Conservation (phyloP, 2,888 invertebrate species). For the Drosophila demipolita region DNA sequence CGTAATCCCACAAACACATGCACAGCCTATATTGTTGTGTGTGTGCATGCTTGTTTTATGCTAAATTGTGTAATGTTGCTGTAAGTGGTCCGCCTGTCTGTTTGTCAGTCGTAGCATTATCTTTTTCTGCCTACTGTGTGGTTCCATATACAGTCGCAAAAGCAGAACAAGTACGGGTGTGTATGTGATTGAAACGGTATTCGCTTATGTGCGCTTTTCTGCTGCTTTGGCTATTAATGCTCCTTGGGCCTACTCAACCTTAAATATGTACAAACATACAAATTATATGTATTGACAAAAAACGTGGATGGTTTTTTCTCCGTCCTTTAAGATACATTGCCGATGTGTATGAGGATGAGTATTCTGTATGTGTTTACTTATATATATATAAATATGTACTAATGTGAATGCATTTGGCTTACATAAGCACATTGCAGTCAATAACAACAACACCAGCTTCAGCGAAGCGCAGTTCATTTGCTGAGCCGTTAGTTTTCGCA, state of each 20-base stretch:
- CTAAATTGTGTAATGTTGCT: slow-evolving; percentile 51
- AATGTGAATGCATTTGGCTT: slow-evolving; percentile 41
- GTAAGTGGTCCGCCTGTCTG: slow-evolving; percentile 5
- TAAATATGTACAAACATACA: not conserved
- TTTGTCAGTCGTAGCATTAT: slow-evolving; percentile 14
- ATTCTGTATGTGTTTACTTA: not conserved
- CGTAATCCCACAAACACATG: slow-evolving; percentile 6
- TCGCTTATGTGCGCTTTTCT: slow-evolving; percentile 10
- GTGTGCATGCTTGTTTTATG: slow-evolving; percentile 28
- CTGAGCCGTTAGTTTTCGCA: slow-evolving; percentile 54
- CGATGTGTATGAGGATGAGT: not conserved
- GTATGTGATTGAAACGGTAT: slow-evolving; percentile 5
- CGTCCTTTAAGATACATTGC: not conserved
- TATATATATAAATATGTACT: slow-evolving; percentile 4
- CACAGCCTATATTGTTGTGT: not conserved
- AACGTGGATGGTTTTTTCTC: slow-evolving; percentile 19
- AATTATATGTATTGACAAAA: slow-evolving; percentile 14
- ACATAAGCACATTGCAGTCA: slow-evolving; percentile 60
- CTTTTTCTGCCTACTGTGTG: slow-evolving; percentile 33
- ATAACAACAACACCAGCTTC: slow-evolving; percentile 26
- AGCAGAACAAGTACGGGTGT: not conserved
- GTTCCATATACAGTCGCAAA: slow-evolving; percentile 22
- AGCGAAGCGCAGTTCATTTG: slow-evolving; percentile 36
- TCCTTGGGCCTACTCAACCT: slow-evolving; percentile 4
- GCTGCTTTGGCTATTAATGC: slow-evolving; percentile 28